Evolutionary conservation across 2,797 vertebrate genomes (phyloP), one percentile per base, ranked within the genome.

Genomic region (Acrossocheilus wenchowensis): DNA sequence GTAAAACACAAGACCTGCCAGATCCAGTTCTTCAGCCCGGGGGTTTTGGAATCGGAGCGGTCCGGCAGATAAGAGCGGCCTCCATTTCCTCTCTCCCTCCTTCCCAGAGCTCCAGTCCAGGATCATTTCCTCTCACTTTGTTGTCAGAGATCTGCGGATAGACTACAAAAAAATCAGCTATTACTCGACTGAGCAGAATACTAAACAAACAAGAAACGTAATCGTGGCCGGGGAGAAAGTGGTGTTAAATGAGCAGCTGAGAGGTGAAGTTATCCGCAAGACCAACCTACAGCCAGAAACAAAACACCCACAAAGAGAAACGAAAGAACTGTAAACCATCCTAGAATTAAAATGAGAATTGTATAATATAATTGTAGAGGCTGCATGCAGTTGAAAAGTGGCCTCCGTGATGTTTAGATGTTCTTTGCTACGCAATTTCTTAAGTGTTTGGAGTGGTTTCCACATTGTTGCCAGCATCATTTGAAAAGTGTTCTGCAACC

Each of bases 91-190:
- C 72, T 52, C 57, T 66, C 66, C 57, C 45, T 84, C 74, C 71
- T 34, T 85, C 82, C 80, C 80, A 26, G 39, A n/a, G n/a, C 73
- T 68, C 69, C 74, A 73, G 89, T 88, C 81, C 36, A 82, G 88
- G 89, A 90, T 90, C 79, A 90, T 90, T 90, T 91, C 89, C 91
- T 89, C 81, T 87, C 57, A 86, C 83, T 89, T 88, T 91, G 86
- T 89, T 90, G 89, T 84, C 80, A 30, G 79, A 91, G 90, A 90
- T 90, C 78, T 88, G 62, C 15, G 43, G 91, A 91, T 88, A 90
- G 90, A 78, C 79, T 30, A 34, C 10, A 71, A 48, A 57, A 81
- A 79, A 86, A 57, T 60, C 52, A 81, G 66, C 41, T 39, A 85
- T 89, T 88, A 89, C 80, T 85, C 36, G 88, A 90, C 68, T 89